Evolutionary conservation across 1,140 invertebrate species (phyloP).

Genomic region (Trialeurodes vaporariorum): DNA sequence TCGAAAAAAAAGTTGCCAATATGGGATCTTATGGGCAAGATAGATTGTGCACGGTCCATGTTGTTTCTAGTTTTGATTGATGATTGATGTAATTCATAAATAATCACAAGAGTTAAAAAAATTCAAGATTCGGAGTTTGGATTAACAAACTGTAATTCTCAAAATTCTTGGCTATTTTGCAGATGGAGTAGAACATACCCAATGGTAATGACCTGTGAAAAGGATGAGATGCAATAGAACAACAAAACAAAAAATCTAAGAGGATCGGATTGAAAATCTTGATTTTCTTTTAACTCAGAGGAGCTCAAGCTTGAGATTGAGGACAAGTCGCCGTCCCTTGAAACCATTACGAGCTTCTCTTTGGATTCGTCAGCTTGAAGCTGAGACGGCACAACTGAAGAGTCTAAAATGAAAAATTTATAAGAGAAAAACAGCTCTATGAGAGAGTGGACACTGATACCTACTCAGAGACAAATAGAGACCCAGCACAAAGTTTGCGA

Average conservation of each 20-base stretch:
- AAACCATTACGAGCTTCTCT: too few species aligned
- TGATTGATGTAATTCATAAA: too few species aligned
- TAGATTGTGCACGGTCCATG: background rate
- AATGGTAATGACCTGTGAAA: conserved; percentile 4
- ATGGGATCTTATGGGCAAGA: background rate
- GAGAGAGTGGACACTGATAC: too few species aligned
- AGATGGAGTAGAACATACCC: background rate
- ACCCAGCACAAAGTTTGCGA: too few species aligned
- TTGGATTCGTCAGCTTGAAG: too few species aligned
- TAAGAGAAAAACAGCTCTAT: too few species aligned
- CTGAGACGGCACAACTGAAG: too few species aligned
- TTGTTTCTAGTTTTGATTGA: too few species aligned
- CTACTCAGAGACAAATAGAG: too few species aligned
- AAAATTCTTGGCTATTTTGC: background rate
- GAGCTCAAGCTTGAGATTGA: background rate
- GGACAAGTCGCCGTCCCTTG: too few species aligned
- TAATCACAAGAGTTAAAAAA: background rate
- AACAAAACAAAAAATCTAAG: background rate
- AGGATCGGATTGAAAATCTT: background rate
- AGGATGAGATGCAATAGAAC: conserved; percentile 1
- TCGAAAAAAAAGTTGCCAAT: background rate
- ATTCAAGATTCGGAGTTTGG: background rate
- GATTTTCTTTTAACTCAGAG: background rate
- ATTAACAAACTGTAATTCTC: background rate
- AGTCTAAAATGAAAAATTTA: too few species aligned